Evolutionary conservation across 2,888 invertebrate species (phyloP).

Genomic region (Cataglyphis rosenhaueri): DNA sequence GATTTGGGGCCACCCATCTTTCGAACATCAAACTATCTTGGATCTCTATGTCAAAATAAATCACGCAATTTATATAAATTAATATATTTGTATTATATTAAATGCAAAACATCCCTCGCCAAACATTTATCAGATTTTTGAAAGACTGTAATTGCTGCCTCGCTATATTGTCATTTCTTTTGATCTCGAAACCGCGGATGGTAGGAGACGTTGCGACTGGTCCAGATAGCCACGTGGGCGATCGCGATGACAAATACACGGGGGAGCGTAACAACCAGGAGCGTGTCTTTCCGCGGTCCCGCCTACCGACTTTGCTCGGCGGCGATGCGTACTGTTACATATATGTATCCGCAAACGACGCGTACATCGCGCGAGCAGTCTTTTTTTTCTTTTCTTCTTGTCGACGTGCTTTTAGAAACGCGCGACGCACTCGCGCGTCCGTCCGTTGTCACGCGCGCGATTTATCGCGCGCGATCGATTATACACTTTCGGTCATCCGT

Average conservation of each 20-base stretch:
- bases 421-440: background rate
- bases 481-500: background rate
- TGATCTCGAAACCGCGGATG: background rate
- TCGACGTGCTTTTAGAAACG: slow-evolving; percentile 26
- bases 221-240: slow-evolving; percentile 67
- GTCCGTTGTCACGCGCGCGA: slow-evolving; percentile 28
- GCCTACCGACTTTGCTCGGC: slow-evolving; percentile 79
- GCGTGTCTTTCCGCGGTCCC: slow-evolving; percentile 74
- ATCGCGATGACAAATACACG: slow-evolving; percentile 77
- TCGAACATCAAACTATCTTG: too few species aligned
- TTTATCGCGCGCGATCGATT: slow-evolving; percentile 39
- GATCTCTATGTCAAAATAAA: too few species aligned
- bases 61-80: background rate
- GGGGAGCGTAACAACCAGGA: slow-evolving; percentile 72
- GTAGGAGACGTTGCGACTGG: slow-evolving; percentile 28
- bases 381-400: slow-evolving; percentile 31
- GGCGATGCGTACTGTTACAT: slow-evolving; percentile 75
- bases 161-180: background rate
- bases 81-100: background rate
- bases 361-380: slow-evolving; percentile 72
- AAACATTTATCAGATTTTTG: background rate
- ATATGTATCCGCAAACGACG: slow-evolving; percentile 65
- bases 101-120: background rate
- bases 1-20: too few species aligned
- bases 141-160: background rate